A percentile compares a stretch with the other conserved stretches of the same genome.
Conservation (phyloP, 2,888 invertebrate species). For the Cantharis lateralis region DNA sequence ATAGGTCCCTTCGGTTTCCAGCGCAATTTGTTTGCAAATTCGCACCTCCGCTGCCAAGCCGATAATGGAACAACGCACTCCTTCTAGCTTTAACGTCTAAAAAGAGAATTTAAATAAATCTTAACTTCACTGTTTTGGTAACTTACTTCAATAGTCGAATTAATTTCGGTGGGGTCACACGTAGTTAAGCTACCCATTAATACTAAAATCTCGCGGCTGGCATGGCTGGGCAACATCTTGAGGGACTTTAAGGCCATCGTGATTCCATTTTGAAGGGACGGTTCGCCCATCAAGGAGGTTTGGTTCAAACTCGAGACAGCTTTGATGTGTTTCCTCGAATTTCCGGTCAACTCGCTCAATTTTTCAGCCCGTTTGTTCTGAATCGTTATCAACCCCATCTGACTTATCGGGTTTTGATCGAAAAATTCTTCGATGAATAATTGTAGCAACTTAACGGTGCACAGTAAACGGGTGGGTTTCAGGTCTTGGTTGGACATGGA, state of each 20-base stretch:
- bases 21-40: constrained; percentile 84
- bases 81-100: constrained; percentile 75
- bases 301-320: constrained; percentile 67
- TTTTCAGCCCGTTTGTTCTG: constrained; percentile 94
- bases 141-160: constrained; percentile 74
- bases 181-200: constrained; percentile 94
- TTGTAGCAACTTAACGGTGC: constrained; percentile 88
- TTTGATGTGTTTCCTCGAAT: constrained; percentile 78
- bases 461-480: constrained; percentile 88
- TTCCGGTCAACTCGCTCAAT: constrained; percentile 88
- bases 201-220: constrained; percentile 90
- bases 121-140: neutral
- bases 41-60: constrained; percentile 94
- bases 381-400: constrained; percentile 89
- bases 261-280: constrained; percentile 93
- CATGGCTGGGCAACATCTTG: constrained; percentile 89
- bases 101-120: constrained; percentile 5
- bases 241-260: constrained; percentile 86
- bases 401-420: constrained; percentile 98
- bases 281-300: constrained; percentile 82
- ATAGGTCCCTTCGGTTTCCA: constrained; percentile 86
- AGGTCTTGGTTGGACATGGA: constrained; percentile 94
- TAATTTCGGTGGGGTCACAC: constrained; percentile 95
- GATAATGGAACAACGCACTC: constrained; percentile 92
- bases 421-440: constrained; percentile 96